Conservation (phyloP, 2,113 vertebrate species). For the Cyprinodon brontotheroides region DNA sequence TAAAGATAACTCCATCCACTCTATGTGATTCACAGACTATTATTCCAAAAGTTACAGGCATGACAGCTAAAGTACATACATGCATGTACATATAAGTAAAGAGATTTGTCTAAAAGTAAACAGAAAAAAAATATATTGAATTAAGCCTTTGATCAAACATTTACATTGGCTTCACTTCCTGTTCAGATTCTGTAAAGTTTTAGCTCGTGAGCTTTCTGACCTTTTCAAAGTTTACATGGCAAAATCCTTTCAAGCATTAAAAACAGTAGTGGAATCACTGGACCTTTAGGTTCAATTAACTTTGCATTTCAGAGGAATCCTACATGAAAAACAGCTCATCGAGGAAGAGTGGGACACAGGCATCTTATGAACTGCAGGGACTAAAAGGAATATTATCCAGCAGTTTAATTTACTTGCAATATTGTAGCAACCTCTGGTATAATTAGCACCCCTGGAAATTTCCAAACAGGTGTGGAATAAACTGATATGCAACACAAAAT, state of each 20-base stretch:
- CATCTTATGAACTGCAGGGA: too few species aligned
- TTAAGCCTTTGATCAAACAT: background rate
- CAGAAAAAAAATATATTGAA: background rate
- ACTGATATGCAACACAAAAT: background rate
- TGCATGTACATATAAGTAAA: background rate
- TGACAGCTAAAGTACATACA: conserved; percentile 5
- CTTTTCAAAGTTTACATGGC: conserved; percentile 29
- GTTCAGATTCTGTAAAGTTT: background rate
- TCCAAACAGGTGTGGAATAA: too few species aligned
- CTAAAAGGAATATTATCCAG: background rate
- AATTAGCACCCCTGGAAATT: background rate
- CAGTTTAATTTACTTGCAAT: background rate
- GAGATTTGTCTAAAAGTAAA: conserved; percentile 8
- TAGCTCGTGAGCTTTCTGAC: conserved; percentile 27
- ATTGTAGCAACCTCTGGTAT: background rate
- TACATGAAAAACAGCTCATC: background rate
- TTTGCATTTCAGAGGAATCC: conserved; percentile 23
- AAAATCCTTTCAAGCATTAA: conserved; percentile 26
- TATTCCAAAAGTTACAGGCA: background rate
- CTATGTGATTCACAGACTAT: background rate
- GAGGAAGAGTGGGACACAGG: background rate
- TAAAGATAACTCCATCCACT: background rate
- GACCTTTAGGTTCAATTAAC: conserved; percentile 19
- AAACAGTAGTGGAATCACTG: conserved; percentile 14
- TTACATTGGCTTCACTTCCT: conserved; percentile 12